Percentiles rank a stretch among this genome's conserved stretches.
Evolutionary conservation across 2,113 vertebrate species (phyloP).

Genomic region (Pteruthius melanotis): DNA sequence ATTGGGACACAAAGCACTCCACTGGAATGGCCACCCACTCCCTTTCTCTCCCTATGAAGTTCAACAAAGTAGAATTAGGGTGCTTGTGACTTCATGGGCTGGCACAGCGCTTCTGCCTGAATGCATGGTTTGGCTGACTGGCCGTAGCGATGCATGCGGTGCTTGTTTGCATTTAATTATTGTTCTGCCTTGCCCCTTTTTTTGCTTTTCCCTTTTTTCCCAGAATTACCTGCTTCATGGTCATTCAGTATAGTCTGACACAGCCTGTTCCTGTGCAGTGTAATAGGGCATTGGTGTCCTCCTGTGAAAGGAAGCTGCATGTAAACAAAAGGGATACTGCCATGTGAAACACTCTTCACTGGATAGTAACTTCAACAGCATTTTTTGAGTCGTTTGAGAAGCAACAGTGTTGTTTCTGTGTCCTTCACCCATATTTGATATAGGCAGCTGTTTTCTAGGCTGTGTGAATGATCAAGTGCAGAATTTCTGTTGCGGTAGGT

Average conservation of each 20-base stretch:
- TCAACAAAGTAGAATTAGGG: background rate
- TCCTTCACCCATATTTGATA: background rate
- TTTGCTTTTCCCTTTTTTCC: background rate
- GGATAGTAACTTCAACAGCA: background rate
- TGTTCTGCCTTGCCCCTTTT: background rate
- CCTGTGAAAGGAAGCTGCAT: background rate
- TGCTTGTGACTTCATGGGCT: background rate
- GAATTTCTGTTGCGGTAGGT: background rate
- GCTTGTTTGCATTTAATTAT: background rate
- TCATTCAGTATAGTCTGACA: background rate
- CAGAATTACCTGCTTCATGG: background rate
- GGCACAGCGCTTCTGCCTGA: background rate
- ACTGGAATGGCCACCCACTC: background rate
- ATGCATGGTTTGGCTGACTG: background rate
- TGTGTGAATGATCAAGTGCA: background rate
- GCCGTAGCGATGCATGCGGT: background rate
- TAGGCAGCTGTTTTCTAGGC: background rate
- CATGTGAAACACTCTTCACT: background rate
- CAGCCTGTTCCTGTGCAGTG: background rate
- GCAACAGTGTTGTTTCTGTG: background rate
- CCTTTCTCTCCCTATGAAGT: background rate
- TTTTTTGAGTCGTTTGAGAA: background rate
- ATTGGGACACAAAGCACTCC: background rate
- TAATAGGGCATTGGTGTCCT: background rate
- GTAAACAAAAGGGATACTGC: background rate